These are phyloP conservation scores for Xyrauchen texanus DNA, from an alignment of 2,113 vertebrate species.

Conservation along the genomic window DNA sequence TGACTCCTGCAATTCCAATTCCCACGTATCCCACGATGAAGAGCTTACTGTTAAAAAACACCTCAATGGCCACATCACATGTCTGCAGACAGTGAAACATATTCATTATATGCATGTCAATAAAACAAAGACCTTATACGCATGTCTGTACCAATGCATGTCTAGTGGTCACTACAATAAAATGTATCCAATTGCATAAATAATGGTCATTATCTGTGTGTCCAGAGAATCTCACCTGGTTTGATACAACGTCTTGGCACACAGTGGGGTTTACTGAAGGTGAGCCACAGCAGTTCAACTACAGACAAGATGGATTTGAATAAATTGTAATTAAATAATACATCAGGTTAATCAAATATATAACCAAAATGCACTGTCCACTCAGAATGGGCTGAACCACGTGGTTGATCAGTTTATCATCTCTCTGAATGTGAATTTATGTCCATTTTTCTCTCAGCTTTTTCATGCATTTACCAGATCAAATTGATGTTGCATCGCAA, in stretches of 20 bases:
- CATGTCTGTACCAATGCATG: too few species aligned
- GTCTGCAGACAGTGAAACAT: constrained; percentile 68
- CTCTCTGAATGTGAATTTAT: not conserved
- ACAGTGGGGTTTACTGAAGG: too few species aligned
- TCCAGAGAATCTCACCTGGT: not conserved
- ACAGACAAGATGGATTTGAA: not conserved
- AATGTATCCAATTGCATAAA: too few species aligned
- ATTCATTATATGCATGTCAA: too few species aligned
- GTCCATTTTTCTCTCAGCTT: too few species aligned
- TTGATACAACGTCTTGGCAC: not conserved
- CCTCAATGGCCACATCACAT: constrained; percentile 84
- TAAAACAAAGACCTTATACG: too few species aligned
- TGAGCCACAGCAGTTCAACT: constrained; percentile 50
- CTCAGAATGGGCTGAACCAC: not conserved
- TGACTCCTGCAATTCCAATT: constrained; percentile 89
- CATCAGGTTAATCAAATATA: not conserved
- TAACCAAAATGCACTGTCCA: not conserved
- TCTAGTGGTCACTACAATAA: too few species aligned
- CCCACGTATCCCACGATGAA: constrained; percentile 91
- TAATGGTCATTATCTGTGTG: too few species aligned
- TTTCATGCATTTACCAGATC: too few species aligned
- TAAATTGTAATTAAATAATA: too few species aligned
- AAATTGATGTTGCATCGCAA: too few species aligned
- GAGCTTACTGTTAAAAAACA: constrained; percentile 83
- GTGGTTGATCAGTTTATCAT: not conserved